A percentile compares a stretch with the other conserved stretches of the same genome.
Evolutionary conservation across 1,140 invertebrate genomes (phyloP).

Genomic region (Carcinoscorpius rotundicauda): DNA sequence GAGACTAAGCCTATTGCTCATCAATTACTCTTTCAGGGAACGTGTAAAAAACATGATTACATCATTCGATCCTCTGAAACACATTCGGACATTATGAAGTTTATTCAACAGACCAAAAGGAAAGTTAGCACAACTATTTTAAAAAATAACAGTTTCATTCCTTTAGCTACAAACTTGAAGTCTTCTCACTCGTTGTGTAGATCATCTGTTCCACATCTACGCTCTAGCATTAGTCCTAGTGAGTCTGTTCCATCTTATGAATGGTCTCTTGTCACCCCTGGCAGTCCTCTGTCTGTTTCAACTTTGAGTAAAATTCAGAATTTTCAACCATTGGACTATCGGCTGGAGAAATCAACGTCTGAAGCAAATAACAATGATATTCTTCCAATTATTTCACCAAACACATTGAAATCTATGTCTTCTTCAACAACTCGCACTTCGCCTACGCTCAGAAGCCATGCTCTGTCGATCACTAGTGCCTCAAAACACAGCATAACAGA

Average conservation of each 20-base stretch:
- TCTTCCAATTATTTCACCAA: conserved; percentile 31
- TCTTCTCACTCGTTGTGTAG: too few relatives aligned
- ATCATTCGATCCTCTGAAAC: conserved; percentile 6
- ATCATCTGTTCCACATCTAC: background rate
- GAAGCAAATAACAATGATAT: conserved; percentile 47
- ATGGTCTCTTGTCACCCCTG: conserved; percentile 23
- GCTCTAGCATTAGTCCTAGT: conserved; percentile 22
- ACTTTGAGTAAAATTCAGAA: conserved; percentile 78
- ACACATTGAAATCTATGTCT: conserved; percentile 27
- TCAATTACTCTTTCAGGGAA: conserved; percentile 55
- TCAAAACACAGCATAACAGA: conserved; percentile 20
- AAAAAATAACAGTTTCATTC: conserved; percentile 25
- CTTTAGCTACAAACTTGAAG: background rate
- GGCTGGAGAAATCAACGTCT: conserved; percentile 39
- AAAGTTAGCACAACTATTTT: conserved; percentile 23
- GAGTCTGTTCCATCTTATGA: conserved; percentile 10
- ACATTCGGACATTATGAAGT: conserved; percentile 45
- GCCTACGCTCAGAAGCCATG: conserved; percentile 24
- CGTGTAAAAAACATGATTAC: conserved; percentile 8
- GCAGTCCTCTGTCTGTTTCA: conserved; percentile 39
- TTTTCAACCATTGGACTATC: conserved; percentile 90
- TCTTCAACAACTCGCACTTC: conserved; percentile 19
- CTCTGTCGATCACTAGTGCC: conserved; percentile 31
- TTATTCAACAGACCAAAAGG: conserved; percentile 36
- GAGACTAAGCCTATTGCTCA: conserved; percentile 70